Evolutionary conservation across 2,888 invertebrate genomes (phyloP), one percentile per base, ranked within the genome.

Genomic region (Oxycera nigricornis): DNA sequence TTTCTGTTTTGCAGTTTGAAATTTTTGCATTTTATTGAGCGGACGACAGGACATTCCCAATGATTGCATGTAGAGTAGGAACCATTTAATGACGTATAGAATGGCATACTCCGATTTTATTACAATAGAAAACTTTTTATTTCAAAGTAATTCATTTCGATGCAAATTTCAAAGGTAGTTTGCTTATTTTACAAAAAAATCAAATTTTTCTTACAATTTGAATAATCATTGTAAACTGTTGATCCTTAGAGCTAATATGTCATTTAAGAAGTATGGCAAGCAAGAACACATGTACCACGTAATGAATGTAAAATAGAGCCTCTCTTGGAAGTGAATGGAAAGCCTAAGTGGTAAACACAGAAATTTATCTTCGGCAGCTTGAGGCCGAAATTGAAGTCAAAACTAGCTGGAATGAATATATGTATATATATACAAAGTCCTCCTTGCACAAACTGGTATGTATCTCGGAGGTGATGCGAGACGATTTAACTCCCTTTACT

Each of bases 241-340:
- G 72, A 62, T 70, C 52, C 9, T 6, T 52, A 39, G 55, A 70
- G 70, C 31, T 52, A 73, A 76, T 76, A 74, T 76, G 74, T 76
- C 74, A 76, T 72, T 73, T 76, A 74, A 65, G 74, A 73, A 74
- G 74, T 68, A 59, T 73, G 20, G 76, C 76, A 76, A 74, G 76
- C 73, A 74, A 57, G 61, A 74, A 76, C 76, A 76, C 70, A 72
- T 76, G 76, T 76, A 74, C 31, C 70, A 41, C 46, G 74, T 76
- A 76, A 74, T 76, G 73, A 76, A 76, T 76, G 76, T 76, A 74
- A 76, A 76, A 74, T 74, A 74, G 73, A 59, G 46, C 62, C 67
- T 76, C 74, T 74, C 6, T 3, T 55, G 74, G 28, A 72, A 57
- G 39, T 31, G 35, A 39, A 72, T 50, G 20, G n/a, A 7, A 6